Conservation (phyloP, 2,113 vertebrate genomes). For the Carassius carassius region DNA sequence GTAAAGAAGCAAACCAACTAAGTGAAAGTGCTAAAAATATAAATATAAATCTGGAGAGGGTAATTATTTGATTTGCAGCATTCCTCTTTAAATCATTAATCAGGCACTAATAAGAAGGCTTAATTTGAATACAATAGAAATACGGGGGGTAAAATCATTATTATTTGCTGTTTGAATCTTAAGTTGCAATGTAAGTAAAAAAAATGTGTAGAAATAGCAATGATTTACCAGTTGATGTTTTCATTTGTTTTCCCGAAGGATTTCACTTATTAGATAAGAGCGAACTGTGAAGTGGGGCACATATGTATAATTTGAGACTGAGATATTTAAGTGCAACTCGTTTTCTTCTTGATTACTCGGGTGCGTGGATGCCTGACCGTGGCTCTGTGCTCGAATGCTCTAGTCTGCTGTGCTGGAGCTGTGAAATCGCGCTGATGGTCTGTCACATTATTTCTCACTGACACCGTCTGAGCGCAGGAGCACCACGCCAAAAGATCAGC, state of each 20-base stretch:
- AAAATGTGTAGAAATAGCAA: not conserved
- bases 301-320: not conserved
- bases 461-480: slow-evolving; percentile 67
- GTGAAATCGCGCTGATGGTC: slow-evolving; percentile 74
- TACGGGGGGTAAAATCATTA: not conserved
- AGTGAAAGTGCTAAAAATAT: not conserved
- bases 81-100: not conserved
- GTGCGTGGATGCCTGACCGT: not conserved
- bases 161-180: not conserved
- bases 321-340: not conserved
- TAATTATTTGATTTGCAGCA: not conserved
- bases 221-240: not conserved
- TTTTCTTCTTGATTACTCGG: not conserved
- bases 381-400: slow-evolving; percentile 57
- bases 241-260: not conserved
- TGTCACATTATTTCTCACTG: slow-evolving; percentile 80
- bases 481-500: slow-evolving; percentile 54
- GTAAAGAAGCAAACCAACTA: not conserved
- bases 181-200: not conserved
- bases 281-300: not conserved
- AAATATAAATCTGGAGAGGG: not conserved
- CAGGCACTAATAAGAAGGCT: not conserved
- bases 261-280: not conserved
- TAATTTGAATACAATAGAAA: not conserved
- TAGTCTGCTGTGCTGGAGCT: slow-evolving; percentile 63